Conservation (phyloP, 2,888 invertebrate genomes). For the Sphaerolaimus hirsutus region DNA sequence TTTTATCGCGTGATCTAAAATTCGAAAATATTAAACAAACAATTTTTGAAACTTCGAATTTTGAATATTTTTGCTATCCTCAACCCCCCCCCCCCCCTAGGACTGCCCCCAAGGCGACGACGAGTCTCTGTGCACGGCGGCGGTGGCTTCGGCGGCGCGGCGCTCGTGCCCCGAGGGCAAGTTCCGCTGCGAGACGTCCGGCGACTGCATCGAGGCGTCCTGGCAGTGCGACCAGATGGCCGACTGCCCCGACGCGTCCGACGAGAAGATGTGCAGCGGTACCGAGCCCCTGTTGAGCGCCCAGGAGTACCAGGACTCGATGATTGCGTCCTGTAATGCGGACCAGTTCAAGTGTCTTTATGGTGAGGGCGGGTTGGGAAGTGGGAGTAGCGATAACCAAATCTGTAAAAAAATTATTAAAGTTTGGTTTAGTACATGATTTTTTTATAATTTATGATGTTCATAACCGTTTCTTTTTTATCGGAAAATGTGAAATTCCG, state of each 20-base stretch:
- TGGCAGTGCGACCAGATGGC: slow-evolving; percentile 11
- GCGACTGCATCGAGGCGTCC: slow-evolving; percentile 9
- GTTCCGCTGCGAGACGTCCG: slow-evolving; percentile 6
- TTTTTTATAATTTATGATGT: too few species aligned
- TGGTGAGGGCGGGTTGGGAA: too few species aligned
- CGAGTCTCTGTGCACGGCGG: neutral
- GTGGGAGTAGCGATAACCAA: too few species aligned
- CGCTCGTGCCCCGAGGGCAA: neutral
- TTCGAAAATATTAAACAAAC: too few species aligned
- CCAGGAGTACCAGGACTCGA: neutral
- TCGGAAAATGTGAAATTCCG: too few species aligned
- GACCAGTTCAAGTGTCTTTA: slow-evolving; percentile 1
- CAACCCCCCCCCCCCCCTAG: too few species aligned
- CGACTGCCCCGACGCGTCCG: slow-evolving; percentile 11
- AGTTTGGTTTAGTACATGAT: too few species aligned
- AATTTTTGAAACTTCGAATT: too few species aligned
- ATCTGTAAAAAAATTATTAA: too few species aligned
- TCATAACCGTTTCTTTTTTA: too few species aligned
- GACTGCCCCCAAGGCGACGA: slow-evolving; percentile 3
- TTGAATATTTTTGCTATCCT: too few species aligned
- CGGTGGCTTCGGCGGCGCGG: neutral
- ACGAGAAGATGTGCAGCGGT: slow-evolving; percentile 6
- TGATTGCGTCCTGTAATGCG: neutral
- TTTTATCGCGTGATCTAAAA: too few species aligned
- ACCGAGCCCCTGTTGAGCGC: neutral